Percentiles rank a stretch among this genome's conserved stretches.
phyloP scores from a whole-genome alignment of 2,797 vertebrate genomes.

The Micropoecilia bifurca region DNA sequence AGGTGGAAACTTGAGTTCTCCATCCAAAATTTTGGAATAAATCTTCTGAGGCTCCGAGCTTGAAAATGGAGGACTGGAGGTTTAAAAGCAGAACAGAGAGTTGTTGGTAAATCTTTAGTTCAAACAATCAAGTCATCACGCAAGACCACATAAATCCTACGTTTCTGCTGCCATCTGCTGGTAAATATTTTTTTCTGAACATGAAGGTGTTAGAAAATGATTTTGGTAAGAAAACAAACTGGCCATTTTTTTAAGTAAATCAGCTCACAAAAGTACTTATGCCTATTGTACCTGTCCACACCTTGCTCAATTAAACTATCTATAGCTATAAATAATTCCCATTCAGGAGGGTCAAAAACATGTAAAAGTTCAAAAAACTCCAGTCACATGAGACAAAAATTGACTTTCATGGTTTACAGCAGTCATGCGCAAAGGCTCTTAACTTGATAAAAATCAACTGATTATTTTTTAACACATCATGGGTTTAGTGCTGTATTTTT shows the following conservation, averaged over 20 bases:
- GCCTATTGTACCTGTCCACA: background rate
- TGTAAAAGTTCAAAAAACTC: background rate
- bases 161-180: constrained; percentile 72
- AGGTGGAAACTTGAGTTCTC: constrained; percentile 80
- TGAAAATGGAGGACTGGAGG: constrained; percentile 83
- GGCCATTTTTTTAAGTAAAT: background rate
- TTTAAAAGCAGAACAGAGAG: background rate
- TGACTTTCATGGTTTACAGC: background rate
- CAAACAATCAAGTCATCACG: background rate
- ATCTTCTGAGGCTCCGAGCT: constrained; percentile 86
- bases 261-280: background rate
- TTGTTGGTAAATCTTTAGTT: background rate
- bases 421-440: background rate
- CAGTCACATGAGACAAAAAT: background rate
- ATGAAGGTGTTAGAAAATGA: background rate
- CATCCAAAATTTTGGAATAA: constrained; percentile 86
- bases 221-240: background rate
- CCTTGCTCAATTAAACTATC: background rate
- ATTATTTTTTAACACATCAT: background rate
- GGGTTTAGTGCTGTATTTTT: background rate
- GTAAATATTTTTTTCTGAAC: background rate
- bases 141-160: constrained; percentile 7
- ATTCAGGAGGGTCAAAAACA: background rate
- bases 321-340: background rate
- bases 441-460: too few species aligned